A percentile compares a stretch with the other conserved stretches of the same genome.
Conservation (phyloP, 2,888 invertebrate genomes). For the Xestoiulus laeticollis region DNA sequence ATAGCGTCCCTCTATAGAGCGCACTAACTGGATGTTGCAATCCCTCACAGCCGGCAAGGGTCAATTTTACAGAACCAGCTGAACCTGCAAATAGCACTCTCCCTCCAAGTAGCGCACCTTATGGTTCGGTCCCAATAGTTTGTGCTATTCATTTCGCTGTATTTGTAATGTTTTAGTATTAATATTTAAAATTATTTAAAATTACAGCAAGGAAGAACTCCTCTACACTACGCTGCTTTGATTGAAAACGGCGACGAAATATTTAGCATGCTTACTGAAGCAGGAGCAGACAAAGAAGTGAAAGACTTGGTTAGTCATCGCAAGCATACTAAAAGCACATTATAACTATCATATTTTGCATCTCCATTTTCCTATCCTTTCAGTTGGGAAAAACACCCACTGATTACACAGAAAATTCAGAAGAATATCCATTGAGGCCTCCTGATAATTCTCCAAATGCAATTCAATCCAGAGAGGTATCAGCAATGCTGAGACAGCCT, state of each 20-base stretch:
- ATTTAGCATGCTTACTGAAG: slow-evolving; percentile 82
- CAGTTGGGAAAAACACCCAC: slow-evolving; percentile 82
- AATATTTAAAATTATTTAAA: neutral
- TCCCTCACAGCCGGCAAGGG: too few species aligned
- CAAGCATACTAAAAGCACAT: neutral
- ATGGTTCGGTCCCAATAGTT: neutral
- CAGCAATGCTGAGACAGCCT: slow-evolving; percentile 50
- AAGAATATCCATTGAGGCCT: slow-evolving; percentile 63
- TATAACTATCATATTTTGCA: neutral
- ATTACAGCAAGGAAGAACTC: slow-evolving; percentile 69
- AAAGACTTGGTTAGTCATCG: slow-evolving; percentile 76
- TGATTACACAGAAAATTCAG: slow-evolving; percentile 76
- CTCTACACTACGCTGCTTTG: slow-evolving; percentile 66
- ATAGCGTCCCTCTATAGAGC: too few species aligned
- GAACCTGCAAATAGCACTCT: too few species aligned
- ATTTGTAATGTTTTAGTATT: too few species aligned
- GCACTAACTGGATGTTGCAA: too few species aligned
- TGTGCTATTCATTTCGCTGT: neutral
- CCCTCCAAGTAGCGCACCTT: too few species aligned
- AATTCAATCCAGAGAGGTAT: slow-evolving; percentile 41
- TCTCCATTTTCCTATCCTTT: neutral
- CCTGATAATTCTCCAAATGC: neutral
- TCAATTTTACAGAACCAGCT: too few species aligned
- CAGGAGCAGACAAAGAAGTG: slow-evolving; percentile 84
- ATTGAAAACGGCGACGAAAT: slow-evolving; percentile 81